Evolutionary conservation across 64 coral and sea anemone species (phyloP).

Genomic region (Pachyseris speciosa): DNA sequence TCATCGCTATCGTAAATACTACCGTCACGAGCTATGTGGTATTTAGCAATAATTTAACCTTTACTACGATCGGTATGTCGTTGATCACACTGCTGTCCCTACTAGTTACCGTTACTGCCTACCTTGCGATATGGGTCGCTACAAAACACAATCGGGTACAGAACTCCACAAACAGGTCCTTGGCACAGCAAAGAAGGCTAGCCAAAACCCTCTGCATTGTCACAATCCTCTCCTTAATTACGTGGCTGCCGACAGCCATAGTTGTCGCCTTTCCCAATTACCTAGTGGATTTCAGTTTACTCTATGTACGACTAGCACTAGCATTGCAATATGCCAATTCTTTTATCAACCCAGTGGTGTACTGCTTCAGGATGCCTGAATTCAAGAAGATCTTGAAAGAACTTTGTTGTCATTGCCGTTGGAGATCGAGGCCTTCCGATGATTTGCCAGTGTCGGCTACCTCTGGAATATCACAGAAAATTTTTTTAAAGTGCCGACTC

Average conservation of each 20-base stretch:
- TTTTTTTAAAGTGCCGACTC: too few species aligned
- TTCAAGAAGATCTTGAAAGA: slow-evolving; percentile 2
- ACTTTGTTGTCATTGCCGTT: neutral
- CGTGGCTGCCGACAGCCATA: neutral
- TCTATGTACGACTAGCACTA: neutral
- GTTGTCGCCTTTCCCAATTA: neutral
- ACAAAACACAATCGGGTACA: neutral
- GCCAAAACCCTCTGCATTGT: slow-evolving; percentile 28
- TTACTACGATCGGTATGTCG: neutral
- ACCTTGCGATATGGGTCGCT: neutral
- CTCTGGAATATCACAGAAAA: neutral
- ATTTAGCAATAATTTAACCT: neutral
- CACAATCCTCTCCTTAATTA: slow-evolving; percentile 14
- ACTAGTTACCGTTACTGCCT: neutral
- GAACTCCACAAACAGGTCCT: neutral
- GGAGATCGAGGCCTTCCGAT: neutral
- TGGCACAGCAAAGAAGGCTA: neutral
- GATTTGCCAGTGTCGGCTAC: neutral
- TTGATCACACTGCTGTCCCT: neutral
- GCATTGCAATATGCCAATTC: slow-evolving; percentile 36
- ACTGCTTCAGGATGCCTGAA: slow-evolving; percentile 8
- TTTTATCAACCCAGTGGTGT: slow-evolving; percentile 47
- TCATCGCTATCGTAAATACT: neutral
- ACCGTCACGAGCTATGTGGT: neutral
- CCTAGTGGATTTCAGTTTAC: neutral